A percentile compares a stretch with the other conserved stretches of the same genome.
Conservation (phyloP, 1,140 invertebrate genomes). For the Camponotus pennsylvanicus region DNA sequence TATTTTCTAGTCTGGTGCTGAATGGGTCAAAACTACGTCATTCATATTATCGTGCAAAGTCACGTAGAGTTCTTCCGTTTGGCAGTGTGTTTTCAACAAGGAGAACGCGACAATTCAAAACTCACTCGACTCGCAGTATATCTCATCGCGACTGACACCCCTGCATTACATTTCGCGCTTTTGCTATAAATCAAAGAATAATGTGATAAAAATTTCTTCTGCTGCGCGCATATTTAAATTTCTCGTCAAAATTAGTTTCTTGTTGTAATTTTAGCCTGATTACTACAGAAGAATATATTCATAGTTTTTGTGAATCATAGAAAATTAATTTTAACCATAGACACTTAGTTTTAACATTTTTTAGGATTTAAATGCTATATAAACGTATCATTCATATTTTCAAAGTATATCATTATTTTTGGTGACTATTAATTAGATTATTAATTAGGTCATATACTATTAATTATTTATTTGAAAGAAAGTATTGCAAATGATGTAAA, state of each 20-base stretch:
- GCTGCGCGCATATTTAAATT: neutral
- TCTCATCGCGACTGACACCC: neutral
- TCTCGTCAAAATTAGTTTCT: neutral
- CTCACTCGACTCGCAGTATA: neutral
- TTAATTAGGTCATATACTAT: too few species aligned
- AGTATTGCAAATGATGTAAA: too few species aligned
- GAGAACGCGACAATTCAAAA: constrained; percentile 1
- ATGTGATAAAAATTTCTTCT: neutral
- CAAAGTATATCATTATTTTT: too few species aligned
- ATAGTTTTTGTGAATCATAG: neutral
- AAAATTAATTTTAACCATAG: neutral
- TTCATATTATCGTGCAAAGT: constrained; percentile 30
- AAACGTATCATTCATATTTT: too few species aligned
- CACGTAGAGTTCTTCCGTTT: constrained; percentile 35
- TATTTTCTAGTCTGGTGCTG: constrained; percentile 43
- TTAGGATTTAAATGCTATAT: too few species aligned
- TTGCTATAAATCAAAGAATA: constrained; percentile 14
- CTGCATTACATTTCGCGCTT: neutral
- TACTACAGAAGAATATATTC: neutral
- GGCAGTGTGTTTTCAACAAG: constrained; percentile 7
- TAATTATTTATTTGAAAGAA: too few species aligned
- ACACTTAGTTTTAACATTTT: neutral
- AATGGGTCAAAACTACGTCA: constrained; percentile 40
- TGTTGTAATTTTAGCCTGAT: neutral
- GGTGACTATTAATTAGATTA: too few species aligned